These are phyloP conservation scores for Macroglossus sobrinus DNA, from an alignment of 2,113 vertebrate genomes.

Conservation along the genomic window DNA sequence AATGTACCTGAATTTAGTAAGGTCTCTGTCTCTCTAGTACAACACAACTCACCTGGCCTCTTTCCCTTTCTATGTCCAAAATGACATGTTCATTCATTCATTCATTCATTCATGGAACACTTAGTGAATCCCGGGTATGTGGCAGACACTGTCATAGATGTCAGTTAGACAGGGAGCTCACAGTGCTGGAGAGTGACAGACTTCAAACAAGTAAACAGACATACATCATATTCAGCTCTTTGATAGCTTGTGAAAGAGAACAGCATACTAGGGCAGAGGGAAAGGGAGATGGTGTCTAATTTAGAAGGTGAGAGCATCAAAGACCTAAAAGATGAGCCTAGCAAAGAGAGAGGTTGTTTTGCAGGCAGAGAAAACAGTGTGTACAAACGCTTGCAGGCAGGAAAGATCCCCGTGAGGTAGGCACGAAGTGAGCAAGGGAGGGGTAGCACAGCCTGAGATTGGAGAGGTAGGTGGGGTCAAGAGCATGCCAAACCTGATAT, in stretches of 20 bases:
- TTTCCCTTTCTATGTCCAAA: background rate
- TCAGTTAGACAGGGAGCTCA: background rate
- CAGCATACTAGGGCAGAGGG: background rate
- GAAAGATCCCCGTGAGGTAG: background rate
- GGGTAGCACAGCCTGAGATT: fast-evolving
- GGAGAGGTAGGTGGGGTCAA: background rate
- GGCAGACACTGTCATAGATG: background rate
- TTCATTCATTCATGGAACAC: background rate
- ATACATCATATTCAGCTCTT: background rate
- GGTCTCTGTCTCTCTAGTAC: background rate
- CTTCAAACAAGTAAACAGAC: background rate
- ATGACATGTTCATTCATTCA: background rate
- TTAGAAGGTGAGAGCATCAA: background rate
- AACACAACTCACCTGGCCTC: background rate
- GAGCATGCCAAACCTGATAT: background rate
- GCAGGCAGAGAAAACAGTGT: background rate
- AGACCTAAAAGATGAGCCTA: background rate
- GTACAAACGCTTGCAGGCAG: background rate
- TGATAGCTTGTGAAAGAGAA: background rate
- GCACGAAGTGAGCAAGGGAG: background rate
- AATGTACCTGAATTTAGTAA: background rate
- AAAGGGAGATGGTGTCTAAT: background rate
- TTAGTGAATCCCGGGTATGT: background rate
- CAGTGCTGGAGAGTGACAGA: background rate
- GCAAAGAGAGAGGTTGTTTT: background rate